Conservation (phyloP, 1,140 invertebrate species). For the Drosophila saltans region DNA sequence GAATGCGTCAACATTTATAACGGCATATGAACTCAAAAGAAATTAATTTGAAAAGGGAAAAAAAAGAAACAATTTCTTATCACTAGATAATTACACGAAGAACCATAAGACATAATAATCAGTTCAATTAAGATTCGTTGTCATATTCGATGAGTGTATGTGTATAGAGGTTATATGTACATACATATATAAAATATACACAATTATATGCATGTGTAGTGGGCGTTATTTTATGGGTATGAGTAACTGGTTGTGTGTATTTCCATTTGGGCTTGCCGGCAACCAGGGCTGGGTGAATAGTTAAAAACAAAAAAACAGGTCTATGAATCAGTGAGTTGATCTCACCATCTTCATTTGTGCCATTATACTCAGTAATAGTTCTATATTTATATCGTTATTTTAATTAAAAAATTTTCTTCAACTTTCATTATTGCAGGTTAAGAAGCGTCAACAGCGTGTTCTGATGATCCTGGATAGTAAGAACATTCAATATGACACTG, state of each 20-base stretch:
- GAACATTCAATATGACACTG: constrained; percentile 92
- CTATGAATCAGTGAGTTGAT: background rate
- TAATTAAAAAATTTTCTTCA: background rate
- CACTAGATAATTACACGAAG: constrained; percentile 44
- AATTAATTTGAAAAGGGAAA: constrained; percentile 26
- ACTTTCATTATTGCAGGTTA: constrained; percentile 87
- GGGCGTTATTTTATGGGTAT: background rate
- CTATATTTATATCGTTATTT: background rate
- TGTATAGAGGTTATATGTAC: background rate
- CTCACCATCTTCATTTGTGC: background rate
- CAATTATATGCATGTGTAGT: constrained; percentile 15
- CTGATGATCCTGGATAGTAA: constrained; percentile 96
- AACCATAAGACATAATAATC: constrained; percentile 31
- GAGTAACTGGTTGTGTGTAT: constrained; percentile 11
- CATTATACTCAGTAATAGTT: background rate
- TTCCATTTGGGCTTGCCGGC: constrained; percentile 43
- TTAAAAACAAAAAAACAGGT: background rate
- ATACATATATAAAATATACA: constrained; percentile 4
- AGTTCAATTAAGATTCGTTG: constrained; percentile 41
- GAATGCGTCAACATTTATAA: constrained; percentile 39
- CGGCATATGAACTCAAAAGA: constrained; percentile 23
- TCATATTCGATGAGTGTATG: constrained; percentile 25
- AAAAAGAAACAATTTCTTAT: constrained; percentile 42
- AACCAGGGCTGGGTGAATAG: constrained; percentile 15
- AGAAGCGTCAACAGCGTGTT: constrained; percentile 96